A percentile compares a stretch with the other conserved stretches of the same genome.
phyloP scores from a whole-genome alignment of 2,797 vertebrate genomes.

The Melanotaenia nigrans region DNA sequence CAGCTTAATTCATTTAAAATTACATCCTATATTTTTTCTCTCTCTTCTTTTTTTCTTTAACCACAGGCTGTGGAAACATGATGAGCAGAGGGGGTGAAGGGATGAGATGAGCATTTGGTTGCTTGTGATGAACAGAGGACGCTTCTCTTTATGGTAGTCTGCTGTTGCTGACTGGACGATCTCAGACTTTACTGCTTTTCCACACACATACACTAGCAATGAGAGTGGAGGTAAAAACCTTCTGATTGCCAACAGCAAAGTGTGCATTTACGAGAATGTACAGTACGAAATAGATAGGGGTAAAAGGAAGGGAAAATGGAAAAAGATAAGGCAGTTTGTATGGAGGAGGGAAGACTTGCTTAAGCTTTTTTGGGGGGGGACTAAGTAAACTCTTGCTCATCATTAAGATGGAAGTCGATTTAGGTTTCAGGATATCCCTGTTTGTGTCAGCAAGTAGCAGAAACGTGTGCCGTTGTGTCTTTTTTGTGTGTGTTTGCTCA shows the following conservation, averaged over 20 bases:
- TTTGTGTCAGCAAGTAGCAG: conserved; percentile 35
- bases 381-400: conserved; percentile 15
- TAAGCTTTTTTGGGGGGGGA: conserved; percentile 2
- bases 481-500: conserved; percentile 33
- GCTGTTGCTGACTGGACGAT: conserved; percentile 60
- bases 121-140: conserved; percentile 50
- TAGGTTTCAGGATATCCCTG: conserved; percentile 25
- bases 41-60: conserved; percentile 24
- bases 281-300: neutral
- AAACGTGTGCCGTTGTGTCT: conserved; percentile 21
- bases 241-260: conserved; percentile 45
- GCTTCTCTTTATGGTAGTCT: conserved; percentile 35
- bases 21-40: conserved; percentile 59
- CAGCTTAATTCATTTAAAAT: conserved; percentile 73
- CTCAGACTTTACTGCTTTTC: conserved; percentile 67
- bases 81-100: conserved; percentile 43
- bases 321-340: conserved; percentile 15
- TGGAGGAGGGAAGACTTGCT: conserved; percentile 16
- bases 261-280: conserved; percentile 24
- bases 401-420: conserved; percentile 20
- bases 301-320: conserved; percentile 22
- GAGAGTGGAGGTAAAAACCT: conserved; percentile 53
- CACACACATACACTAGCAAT: conserved; percentile 40
- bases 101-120: conserved; percentile 52
- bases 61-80: conserved; percentile 58